phyloP scores from a whole-genome alignment of 2,113 vertebrate species.

The Pseudorasbora parva region DNA sequence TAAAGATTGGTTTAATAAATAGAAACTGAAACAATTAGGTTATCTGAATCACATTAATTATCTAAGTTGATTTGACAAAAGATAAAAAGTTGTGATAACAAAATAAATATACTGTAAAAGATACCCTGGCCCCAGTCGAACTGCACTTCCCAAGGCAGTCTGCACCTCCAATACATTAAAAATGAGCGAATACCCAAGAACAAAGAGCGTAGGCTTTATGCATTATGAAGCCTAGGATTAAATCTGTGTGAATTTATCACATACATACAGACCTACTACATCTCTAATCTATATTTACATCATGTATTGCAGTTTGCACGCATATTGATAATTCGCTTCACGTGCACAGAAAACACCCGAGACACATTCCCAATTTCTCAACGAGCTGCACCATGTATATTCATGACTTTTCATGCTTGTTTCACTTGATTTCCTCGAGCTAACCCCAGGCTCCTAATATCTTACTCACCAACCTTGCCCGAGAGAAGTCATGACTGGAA shows the following conservation, averaged over 20 bases:
- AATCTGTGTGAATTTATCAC: slow-evolving; percentile 30
- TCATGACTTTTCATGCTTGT: slow-evolving; percentile 2
- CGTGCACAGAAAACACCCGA: slow-evolving; percentile 38
- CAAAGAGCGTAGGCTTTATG: no score
- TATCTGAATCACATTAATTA: no score
- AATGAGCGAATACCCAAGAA: slow-evolving; percentile 4
- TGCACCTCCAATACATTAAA: background rate
- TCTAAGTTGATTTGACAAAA: no score
- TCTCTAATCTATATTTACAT: slow-evolving; percentile 34
- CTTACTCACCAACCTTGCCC: slow-evolving; percentile 12
- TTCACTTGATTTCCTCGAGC: background rate
- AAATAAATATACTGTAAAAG: no score
- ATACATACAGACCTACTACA: slow-evolving; percentile 13
- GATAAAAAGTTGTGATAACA: no score
- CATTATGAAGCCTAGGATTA: no score
- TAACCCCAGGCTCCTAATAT: slow-evolving; percentile 13
- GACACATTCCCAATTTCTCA: slow-evolving; percentile 34
- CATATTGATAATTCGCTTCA: slow-evolving; percentile 26
- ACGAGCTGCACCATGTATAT: background rate
- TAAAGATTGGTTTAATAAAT: no score
- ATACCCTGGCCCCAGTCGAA: background rate
- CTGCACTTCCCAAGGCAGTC: background rate
- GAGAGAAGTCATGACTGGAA: background rate
- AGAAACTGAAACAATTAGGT: no score
- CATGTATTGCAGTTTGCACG: slow-evolving; percentile 18